Conservation (phyloP, 2,888 invertebrate species). For the Galeruca laticollis region DNA sequence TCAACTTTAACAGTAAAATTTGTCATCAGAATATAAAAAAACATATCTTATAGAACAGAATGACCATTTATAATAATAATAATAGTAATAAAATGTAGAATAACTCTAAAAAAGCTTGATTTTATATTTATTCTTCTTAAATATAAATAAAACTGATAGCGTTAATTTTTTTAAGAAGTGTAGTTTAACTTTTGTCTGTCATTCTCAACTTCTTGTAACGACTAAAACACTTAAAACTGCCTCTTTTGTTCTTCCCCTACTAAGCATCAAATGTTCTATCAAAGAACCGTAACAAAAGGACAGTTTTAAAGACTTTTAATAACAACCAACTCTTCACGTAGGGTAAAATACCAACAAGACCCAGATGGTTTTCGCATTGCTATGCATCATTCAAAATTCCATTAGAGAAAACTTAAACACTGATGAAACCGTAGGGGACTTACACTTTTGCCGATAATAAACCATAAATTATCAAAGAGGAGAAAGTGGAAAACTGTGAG, state of each 20-base stretch:
- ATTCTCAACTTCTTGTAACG: too few species aligned
- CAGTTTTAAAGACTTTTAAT: slow-evolving; percentile 52
- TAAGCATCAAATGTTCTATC: neutral
- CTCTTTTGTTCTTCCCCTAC: slow-evolving; percentile 6
- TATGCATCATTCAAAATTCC: slow-evolving; percentile 59
- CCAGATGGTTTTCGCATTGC: slow-evolving; percentile 45
- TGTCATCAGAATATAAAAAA: too few species aligned
- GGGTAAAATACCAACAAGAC: slow-evolving; percentile 28
- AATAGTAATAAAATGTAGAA: too few species aligned
- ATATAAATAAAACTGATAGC: too few species aligned
- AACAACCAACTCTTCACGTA: slow-evolving; percentile 49
- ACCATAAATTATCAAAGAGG: slow-evolving; percentile 33
- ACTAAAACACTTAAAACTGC: slow-evolving; percentile 9
- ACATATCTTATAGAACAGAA: too few species aligned
- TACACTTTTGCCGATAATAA: slow-evolving; percentile 49
- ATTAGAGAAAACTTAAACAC: slow-evolving; percentile 59
- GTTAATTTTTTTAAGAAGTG: too few species aligned
- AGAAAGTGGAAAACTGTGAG: slow-evolving; percentile 14
- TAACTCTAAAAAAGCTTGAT: too few species aligned
- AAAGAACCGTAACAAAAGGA: slow-evolving; percentile 2
- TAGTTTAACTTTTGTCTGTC: too few species aligned
- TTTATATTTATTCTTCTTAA: too few species aligned
- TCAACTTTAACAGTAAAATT: too few species aligned
- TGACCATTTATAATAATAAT: too few species aligned
- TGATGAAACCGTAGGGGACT: slow-evolving; percentile 56